Evolutionary conservation across 2,888 invertebrate genomes (phyloP), one percentile per base, ranked within the genome.

Genomic region (Patella pellucida): DNA sequence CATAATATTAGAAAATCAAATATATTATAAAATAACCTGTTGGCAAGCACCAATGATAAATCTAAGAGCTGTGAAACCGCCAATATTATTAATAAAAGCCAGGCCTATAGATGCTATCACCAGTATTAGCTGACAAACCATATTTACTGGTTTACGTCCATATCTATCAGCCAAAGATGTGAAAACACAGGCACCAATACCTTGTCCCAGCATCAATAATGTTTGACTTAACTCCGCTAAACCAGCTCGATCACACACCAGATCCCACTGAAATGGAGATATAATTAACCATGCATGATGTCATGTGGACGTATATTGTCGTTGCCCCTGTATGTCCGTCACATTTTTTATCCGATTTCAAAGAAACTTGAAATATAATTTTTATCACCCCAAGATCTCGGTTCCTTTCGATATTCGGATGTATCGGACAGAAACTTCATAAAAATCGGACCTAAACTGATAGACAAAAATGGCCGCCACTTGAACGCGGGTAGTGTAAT

Each of bases 161-260:
- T 78, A 81, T 27, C 75, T 77, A 72, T 87, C 87, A 7, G 85
- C 82, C 9, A 86, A 71, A n/a, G 83, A 73, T 4, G 85, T 78
- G 71, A 83, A 84, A 3, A 83, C 19, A 3, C 85, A 23, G 12
- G 83, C 85, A 14, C 86, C 86, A 5, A 85, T 69, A 27, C 79
- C 81, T 72, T 85, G 85, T 2, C 87, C 86, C 11, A 82, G 71
- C 62, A 78, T 78, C 62, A 86, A 77, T 1, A 85, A 69, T 3
- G 86, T 84, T 79, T 87, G 87, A 1, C 82, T 82, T 14, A 84
- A 71, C 72, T 85, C 86, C 9, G 78, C 79, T 56, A 85, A 74
- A n/a, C 83, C 84, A 56, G 81, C 79, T 31, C 79, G 79, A 31
- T 82, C 82, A 74, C 87, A 87, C 0, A 87, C 85, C 67, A 87